Base-by-base conservation (phyloP, 2,888 invertebrate species). In the Thera britannica region DNA sequence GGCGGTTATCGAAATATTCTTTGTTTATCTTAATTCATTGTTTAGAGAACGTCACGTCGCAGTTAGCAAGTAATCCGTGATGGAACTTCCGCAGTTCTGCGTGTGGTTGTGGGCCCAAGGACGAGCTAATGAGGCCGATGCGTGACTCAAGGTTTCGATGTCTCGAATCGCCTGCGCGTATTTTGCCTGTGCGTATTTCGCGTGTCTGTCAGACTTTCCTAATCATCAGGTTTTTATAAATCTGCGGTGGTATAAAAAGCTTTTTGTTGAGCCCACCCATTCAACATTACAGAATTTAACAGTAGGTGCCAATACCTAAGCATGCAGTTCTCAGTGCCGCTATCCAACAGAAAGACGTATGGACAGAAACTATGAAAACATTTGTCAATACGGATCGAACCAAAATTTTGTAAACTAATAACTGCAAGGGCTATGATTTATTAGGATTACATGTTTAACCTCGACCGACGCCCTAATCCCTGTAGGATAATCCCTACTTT, bases 61-160 rank as follows among this genome's bases (percentile, higher is more conserved):
- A 57, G 35, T 66, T 60, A 63, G 67, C 44, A 59, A 59, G 48
- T 44, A 41, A 49, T 65, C 34, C 67, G 69, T 71, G 75, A 75
- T 74, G 65, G 72, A 79, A 80, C 76, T 83, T 82, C 77, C 76
- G 79, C 78, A 79, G 76, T 67, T 54, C 59, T 83, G 85, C 82
- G 85, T 84, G 82, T 78, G 77, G 77, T 77, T 83, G 60, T 38
- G 62, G 34, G 34, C 69, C 67, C 86, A 87, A 87, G 87, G 86
- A 80, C 86, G 75, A 70, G 61, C 68, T 83, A 86, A 87, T 83
- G 83, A 84, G 83, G 79, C 72, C 73, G 67, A 77, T 85, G 83
- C 87, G 87, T 87, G 87, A 85, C 83, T 83, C 82, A 82, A 83
- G 84, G 84, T 75, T 80, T 73, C 73, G 72, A 64, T 76, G 71